Percentiles rank a stretch among this genome's conserved stretches.
phyloP scores from a whole-genome alignment of 2,113 vertebrate genomes.

The Hemibagrus wyckioides region DNA sequence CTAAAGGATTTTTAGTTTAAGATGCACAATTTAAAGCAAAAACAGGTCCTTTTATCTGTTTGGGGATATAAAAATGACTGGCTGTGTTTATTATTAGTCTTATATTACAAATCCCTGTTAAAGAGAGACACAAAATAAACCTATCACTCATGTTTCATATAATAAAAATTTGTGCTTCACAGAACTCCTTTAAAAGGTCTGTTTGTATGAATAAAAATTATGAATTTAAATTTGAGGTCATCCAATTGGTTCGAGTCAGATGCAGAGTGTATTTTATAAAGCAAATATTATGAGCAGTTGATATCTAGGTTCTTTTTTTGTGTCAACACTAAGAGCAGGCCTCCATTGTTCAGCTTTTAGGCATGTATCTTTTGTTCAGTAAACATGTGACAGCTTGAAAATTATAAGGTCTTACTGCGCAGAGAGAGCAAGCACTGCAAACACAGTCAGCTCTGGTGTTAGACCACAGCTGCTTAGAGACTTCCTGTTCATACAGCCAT shows the following conservation, averaged over 20 bases:
- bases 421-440: not conserved
- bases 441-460: not conserved
- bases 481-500: constrained; percentile 37
- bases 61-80: too few species aligned
- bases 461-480: constrained; percentile 19
- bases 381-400: not conserved
- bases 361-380: not conserved
- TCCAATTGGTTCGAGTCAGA: not conserved
- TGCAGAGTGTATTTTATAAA: not conserved
- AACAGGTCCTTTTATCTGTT: not conserved
- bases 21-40: too few species aligned
- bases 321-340: not conserved
- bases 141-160: too few species aligned
- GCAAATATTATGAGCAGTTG: not conserved
- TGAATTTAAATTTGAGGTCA: not conserved
- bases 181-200: too few species aligned
- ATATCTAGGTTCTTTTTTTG: not conserved
- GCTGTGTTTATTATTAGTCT: too few species aligned
- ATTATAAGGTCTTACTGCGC: not conserved
- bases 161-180: too few species aligned
- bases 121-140: not conserved
- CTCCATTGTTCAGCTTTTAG: not conserved
- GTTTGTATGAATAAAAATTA: too few species aligned
- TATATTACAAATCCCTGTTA: too few species aligned
- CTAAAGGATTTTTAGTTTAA: too few species aligned